Percentiles rank a stretch among this genome's conserved stretches.
Evolutionary conservation across 2,888 invertebrate species (phyloP).

Genomic region (Watsonalla binaria): DNA sequence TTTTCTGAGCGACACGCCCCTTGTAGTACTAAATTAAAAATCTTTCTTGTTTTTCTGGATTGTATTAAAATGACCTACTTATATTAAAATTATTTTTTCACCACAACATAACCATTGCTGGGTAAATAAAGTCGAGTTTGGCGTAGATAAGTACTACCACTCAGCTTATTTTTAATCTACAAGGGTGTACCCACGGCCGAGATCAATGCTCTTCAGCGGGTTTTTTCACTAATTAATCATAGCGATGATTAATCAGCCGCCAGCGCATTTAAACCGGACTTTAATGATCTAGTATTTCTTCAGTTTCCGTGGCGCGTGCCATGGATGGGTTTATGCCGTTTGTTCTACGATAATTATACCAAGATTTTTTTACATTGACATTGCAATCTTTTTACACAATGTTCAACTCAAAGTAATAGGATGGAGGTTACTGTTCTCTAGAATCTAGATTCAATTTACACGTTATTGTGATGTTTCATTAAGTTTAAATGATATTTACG

Average conservation of each 20-base stretch:
- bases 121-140: conserved; percentile 8
- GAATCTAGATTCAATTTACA: too few species aligned
- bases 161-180: conserved; percentile 35
- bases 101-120: not conserved
- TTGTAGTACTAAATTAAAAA: too few species aligned
- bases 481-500: too few species aligned
- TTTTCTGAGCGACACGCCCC: too few species aligned
- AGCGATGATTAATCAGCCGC: conserved; percentile 68
- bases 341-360: conserved; percentile 42
- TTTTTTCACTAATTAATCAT: conserved; percentile 65
- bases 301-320: conserved; percentile 39
- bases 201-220: conserved; percentile 46
- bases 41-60: too few species aligned
- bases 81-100: too few species aligned
- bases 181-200: conserved; percentile 35
- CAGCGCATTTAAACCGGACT: conserved; percentile 57
- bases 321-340: conserved; percentile 48
- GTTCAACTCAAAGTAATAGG: too few species aligned
- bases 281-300: conserved; percentile 64
- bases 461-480: too few species aligned
- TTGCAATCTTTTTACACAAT: conserved; percentile 22
- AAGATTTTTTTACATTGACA: conserved; percentile 38
- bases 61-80: too few species aligned
- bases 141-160: conserved; percentile 30
- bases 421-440: too few species aligned